Evolutionary conservation across 2,113 vertebrate genomes (phyloP).

Genomic region (Asarcornis scutulata): DNA sequence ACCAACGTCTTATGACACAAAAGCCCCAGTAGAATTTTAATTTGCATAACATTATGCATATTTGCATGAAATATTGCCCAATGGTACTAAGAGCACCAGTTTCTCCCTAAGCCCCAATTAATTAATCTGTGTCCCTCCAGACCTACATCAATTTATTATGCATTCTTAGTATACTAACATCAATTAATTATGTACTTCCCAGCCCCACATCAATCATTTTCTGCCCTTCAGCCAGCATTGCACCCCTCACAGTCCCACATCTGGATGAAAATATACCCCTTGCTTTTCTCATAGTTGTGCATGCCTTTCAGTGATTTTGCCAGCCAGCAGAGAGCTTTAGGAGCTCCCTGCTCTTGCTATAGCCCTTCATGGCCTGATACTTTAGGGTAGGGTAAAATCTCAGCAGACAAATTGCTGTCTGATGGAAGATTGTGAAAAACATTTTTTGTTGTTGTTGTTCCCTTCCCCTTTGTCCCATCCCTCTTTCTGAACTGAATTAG

Average conservation of each 20-base stretch:
- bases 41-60: slow-evolving; percentile 66
- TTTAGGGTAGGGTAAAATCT: background rate
- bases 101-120: slow-evolving; percentile 64
- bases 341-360: background rate
- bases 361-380: background rate
- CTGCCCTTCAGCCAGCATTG: background rate
- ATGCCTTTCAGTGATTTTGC: background rate
- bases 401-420: background rate
- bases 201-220: slow-evolving; percentile 49
- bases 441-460: background rate
- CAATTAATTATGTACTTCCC: slow-evolving; percentile 52
- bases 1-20: slow-evolving; percentile 52
- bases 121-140: slow-evolving; percentile 65
- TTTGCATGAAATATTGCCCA: slow-evolving; percentile 70
- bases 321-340: background rate
- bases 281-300: background rate
- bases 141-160: slow-evolving; percentile 46
- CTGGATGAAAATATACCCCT: background rate
- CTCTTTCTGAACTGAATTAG: background rate
- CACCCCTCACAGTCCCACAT: slow-evolving; percentile 2
- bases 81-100: slow-evolving; percentile 35
- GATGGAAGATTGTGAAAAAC: background rate
- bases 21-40: slow-evolving; percentile 39
- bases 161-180: slow-evolving; percentile 33
- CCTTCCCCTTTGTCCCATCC: background rate